A percentile compares a stretch with the other conserved stretches of the same genome.
phyloP scores from a whole-genome alignment of 2,113 vertebrate species.

The Tonatia bakeri region DNA sequence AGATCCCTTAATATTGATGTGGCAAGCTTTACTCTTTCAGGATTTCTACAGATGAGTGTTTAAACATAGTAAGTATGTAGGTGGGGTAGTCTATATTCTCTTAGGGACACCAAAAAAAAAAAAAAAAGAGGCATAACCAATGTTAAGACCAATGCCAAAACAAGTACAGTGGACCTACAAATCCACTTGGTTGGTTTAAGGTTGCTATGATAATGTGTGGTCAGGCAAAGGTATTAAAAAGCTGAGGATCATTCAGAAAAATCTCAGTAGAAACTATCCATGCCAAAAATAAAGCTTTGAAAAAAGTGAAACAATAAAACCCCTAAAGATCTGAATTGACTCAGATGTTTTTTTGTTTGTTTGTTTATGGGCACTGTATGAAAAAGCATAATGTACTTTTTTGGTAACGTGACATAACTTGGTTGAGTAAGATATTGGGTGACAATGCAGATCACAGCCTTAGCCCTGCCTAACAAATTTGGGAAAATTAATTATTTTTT shows the following conservation, averaged over 20 bases:
- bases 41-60: neutral
- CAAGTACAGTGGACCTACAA: neutral
- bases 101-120: neutral
- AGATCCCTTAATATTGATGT: neutral
- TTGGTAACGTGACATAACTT: neutral
- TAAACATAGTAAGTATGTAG: neutral
- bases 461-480: neutral
- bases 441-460: neutral
- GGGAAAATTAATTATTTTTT: neutral
- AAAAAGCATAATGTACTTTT: neutral
- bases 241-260: neutral
- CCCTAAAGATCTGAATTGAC: neutral
- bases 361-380: constrained; percentile 18
- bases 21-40: neutral
- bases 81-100: neutral
- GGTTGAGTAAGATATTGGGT: neutral
- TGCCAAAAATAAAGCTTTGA: neutral
- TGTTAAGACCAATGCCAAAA: neutral
- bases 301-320: neutral
- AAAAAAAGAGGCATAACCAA: neutral
- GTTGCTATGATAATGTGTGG: neutral
- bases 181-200: neutral
- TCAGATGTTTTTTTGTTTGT: neutral
- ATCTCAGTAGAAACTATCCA: neutral
- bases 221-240: neutral